A percentile compares a stretch with the other conserved stretches of the same genome.
phyloP scores from a whole-genome alignment of 2,113 vertebrate species.

The Agapornis roseicollis region DNA sequence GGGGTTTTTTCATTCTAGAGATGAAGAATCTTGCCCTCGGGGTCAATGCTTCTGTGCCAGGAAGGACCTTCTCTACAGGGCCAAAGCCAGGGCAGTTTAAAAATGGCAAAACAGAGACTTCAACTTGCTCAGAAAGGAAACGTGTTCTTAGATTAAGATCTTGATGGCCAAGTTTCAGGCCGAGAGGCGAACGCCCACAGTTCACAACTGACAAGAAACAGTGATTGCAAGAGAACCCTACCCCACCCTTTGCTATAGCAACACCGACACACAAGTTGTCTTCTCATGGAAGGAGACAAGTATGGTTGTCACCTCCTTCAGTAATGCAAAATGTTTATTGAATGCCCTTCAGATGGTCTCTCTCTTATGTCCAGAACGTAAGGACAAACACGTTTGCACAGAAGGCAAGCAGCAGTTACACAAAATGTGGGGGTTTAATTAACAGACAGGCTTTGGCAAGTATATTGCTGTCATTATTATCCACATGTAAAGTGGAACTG shows the following conservation, averaged over 20 bases:
- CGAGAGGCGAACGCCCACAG: background rate
- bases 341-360: background rate
- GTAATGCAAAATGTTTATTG: background rate
- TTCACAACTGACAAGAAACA: background rate
- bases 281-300: background rate
- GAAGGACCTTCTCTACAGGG: background rate
- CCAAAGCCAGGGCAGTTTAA: background rate
- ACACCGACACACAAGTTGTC: background rate
- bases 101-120: background rate
- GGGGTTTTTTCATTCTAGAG: background rate
- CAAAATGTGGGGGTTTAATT: background rate
- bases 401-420: background rate
- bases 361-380: background rate
- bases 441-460: background rate
- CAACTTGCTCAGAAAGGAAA: background rate
- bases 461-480: background rate
- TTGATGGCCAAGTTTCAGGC: background rate
- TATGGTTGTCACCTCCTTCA: background rate
- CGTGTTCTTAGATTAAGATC: background rate
- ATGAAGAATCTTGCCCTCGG: background rate
- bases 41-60: background rate
- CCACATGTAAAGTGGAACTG: conserved; percentile 12
- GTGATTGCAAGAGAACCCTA: background rate
- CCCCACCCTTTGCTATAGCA: conserved; percentile 22
- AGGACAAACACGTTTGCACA: background rate